Evolutionary conservation across 2,888 invertebrate genomes (phyloP).

Genomic region (Acanthopleura granulata): DNA sequence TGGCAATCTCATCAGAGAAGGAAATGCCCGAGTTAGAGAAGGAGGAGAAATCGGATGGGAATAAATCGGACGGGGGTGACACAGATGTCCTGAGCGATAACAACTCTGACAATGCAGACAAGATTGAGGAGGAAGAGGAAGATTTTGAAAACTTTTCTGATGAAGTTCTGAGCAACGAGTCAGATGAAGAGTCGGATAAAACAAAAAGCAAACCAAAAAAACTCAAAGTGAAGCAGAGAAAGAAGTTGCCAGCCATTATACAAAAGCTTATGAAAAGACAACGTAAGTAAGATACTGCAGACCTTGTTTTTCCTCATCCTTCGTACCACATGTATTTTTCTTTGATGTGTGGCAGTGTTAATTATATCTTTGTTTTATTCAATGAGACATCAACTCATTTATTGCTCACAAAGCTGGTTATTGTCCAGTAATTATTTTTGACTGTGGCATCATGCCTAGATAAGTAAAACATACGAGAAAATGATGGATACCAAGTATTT

Average conservation of each 20-base stretch:
- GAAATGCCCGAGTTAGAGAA: slow-evolving; percentile 13
- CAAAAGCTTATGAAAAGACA: background rate
- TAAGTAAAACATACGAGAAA: too few species aligned
- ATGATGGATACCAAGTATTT: too few species aligned
- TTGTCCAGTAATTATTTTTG: too few species aligned
- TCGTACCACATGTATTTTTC: too few species aligned
- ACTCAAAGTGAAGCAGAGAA: background rate
- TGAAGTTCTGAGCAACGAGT: background rate
- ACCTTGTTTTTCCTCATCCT: too few species aligned
- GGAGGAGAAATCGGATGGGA: slow-evolving; percentile 19
- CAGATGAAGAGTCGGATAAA: background rate
- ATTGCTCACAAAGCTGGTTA: too few species aligned
- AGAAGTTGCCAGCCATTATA: slow-evolving; percentile 1
- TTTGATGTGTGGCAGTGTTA: too few species aligned
- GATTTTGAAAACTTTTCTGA: slow-evolving; percentile 22
- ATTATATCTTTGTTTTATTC: too few species aligned
- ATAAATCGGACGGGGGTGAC: slow-evolving; percentile 29
- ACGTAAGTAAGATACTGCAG: background rate
- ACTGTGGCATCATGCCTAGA: too few species aligned
- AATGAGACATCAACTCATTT: too few species aligned
- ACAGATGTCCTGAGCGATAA: slow-evolving; percentile 34
- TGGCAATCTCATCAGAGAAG: background rate
- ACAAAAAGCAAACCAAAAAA: background rate
- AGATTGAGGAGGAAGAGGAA: slow-evolving; percentile 22
- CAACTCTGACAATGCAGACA: slow-evolving; percentile 29